phyloP scores from a whole-genome alignment of 2,888 invertebrate genomes.

The Drosophila mulleri region DNA sequence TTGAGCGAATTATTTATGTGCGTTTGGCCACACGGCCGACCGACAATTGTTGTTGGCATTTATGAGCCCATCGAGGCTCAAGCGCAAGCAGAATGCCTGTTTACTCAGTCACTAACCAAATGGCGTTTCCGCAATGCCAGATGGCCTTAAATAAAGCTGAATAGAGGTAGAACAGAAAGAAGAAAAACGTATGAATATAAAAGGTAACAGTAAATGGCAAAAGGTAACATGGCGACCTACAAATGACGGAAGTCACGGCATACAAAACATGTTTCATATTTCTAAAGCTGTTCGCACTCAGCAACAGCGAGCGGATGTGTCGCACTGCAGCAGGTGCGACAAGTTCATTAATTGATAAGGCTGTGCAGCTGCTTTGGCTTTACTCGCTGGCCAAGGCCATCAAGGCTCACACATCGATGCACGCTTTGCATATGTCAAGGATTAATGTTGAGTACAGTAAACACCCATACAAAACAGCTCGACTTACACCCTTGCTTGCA shows the following conservation, averaged over 20 bases:
- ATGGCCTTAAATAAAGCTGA: slow-evolving; percentile 3
- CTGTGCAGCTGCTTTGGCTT: slow-evolving; percentile 6
- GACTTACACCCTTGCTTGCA: not conserved
- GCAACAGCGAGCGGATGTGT: slow-evolving; percentile 19
- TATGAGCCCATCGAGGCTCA: slow-evolving; percentile 15
- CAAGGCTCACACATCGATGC: slow-evolving; percentile 24
- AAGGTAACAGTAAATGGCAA: not conserved
- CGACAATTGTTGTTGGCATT: slow-evolving; percentile 21
- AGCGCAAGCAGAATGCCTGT: slow-evolving; percentile 15
- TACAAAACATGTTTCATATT: slow-evolving; percentile 33
- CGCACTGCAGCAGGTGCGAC: slow-evolving; percentile 31
- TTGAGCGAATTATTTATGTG: slow-evolving; percentile 8
- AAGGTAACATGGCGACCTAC: slow-evolving; percentile 1
- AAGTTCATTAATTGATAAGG: slow-evolving; percentile 63
- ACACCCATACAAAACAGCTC: not conserved
- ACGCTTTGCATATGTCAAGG: slow-evolving; percentile 28
- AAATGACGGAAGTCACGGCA: slow-evolving; percentile 62
- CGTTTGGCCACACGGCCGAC: not conserved
- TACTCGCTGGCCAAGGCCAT: slow-evolving; percentile 7
- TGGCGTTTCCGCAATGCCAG: slow-evolving; percentile 39
- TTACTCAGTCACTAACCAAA: slow-evolving; percentile 29
- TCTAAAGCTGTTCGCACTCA: not conserved
- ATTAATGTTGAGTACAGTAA: not conserved
- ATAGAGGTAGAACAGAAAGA: not conserved
- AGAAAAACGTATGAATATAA: not conserved